A percentile compares a stretch with the other conserved stretches of the same genome.
Conservation (phyloP, 2,113 vertebrate species). For the Callocephalon fimbriatum region DNA sequence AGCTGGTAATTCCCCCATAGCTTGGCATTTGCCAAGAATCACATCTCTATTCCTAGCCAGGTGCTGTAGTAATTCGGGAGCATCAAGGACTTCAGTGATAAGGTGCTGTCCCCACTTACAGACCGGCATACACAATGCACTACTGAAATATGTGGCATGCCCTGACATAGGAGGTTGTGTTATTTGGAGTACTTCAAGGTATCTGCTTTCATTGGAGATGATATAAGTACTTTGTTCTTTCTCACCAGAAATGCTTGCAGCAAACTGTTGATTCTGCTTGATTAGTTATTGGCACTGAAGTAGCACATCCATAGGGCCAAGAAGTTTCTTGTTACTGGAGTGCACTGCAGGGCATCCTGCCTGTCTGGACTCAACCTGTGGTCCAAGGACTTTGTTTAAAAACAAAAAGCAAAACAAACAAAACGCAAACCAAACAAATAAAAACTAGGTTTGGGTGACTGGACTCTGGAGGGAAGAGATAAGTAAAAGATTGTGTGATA, state of each 20-base stretch:
- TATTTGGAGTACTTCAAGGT: background rate
- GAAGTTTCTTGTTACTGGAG: background rate
- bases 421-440: background rate
- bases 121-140: accelerated
- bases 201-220: background rate
- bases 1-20: background rate
- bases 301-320: background rate
- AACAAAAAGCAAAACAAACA: background rate
- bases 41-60: background rate
- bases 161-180: background rate
- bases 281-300: background rate
- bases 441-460: background rate
- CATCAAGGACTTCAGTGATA: background rate
- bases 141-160: background rate
- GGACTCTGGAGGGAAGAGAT: background rate
- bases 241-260: conserved; percentile 4
- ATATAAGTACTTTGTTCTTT: background rate
- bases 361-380: background rate
- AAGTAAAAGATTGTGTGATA: background rate
- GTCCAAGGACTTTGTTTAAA: background rate
- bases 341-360: background rate
- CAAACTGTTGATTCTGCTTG: conserved; percentile 13
- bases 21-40: background rate
- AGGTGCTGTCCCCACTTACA: background rate
- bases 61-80: background rate